Percentiles rank a stretch among this genome's conserved stretches.
These are phyloP conservation scores for Blera fallax DNA, from an alignment of 2,888 invertebrate species.

Conservation along the genomic window DNA sequence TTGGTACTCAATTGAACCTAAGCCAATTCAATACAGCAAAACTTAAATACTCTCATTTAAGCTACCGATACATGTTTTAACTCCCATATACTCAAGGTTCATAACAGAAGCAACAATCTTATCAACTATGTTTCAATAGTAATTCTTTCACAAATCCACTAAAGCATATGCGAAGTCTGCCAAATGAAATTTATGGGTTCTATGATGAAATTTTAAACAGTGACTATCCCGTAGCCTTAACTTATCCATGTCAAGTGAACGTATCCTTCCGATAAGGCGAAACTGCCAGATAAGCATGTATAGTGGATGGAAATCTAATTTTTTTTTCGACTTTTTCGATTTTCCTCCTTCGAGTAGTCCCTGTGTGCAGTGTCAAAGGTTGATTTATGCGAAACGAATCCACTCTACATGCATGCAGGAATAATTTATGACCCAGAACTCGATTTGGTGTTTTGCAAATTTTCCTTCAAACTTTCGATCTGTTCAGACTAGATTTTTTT, in stretches of 20 bases:
- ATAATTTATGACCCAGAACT: constrained; percentile 64
- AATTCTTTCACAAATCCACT: constrained; percentile 48
- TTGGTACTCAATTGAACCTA: too few species aligned
- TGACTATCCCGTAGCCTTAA: constrained; percentile 64
- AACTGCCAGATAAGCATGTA: constrained; percentile 63
- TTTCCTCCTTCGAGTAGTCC: constrained; percentile 21
- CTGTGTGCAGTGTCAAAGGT: constrained; percentile 64
- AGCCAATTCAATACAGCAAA: too few species aligned
- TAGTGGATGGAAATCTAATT: constrained; percentile 66
- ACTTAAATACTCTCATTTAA: too few species aligned
- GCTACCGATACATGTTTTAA: too few species aligned
- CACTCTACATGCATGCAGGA: constrained; percentile 67
- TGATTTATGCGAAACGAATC: constrained; percentile 72
- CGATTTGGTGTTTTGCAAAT: constrained; percentile 65
- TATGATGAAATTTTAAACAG: constrained; percentile 71
- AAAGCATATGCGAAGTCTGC: constrained; percentile 58
- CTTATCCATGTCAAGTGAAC: constrained; percentile 65
- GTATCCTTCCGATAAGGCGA: constrained; percentile 58
- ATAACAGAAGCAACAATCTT: background rate
- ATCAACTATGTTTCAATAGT: background rate
- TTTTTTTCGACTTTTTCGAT: constrained; percentile 41
- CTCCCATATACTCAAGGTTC: background rate
- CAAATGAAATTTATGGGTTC: constrained; percentile 71
- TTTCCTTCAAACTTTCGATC: constrained; percentile 50
- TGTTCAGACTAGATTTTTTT: constrained; percentile 14